phyloP scores from a whole-genome alignment of 53 echinoderm and acorn worm genomes.

The Zoroaster sp. region DNA sequence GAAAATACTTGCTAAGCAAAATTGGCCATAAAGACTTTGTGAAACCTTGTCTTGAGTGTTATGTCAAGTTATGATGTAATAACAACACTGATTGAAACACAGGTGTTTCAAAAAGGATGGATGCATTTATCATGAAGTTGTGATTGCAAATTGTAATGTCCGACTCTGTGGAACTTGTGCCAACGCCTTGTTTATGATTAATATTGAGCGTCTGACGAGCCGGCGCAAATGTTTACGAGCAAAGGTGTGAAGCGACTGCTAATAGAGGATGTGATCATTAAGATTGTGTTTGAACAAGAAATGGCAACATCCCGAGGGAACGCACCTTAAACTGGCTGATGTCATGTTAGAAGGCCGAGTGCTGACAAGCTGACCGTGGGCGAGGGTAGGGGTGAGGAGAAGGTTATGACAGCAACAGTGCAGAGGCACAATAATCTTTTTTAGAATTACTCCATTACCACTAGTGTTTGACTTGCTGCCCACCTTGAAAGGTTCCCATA shows the following conservation, averaged over 20 bases:
- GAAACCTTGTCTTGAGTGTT: no score
- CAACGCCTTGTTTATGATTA: slow-evolving; percentile 11
- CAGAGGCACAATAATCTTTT: no score
- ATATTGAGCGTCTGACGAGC: not conserved
- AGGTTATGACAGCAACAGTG: no score
- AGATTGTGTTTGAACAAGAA: slow-evolving; percentile 43
- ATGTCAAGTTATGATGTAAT: not conserved
- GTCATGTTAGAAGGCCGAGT: not conserved
- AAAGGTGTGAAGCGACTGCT: slow-evolving; percentile 29
- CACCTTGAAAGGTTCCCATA: no score
- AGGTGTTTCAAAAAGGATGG: not conserved
- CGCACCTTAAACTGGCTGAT: not conserved
- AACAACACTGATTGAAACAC: not conserved
- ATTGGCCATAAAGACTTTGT: no score
- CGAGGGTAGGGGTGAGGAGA: not conserved
- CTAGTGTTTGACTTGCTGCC: no score
- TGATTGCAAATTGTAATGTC: not conserved
- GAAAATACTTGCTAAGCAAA: no score
- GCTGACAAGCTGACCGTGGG: not conserved
- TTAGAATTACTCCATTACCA: no score
- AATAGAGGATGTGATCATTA: slow-evolving; percentile 39
- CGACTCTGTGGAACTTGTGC: not conserved
- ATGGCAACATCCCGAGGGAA: slow-evolving; percentile 21
- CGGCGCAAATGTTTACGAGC: slow-evolving; percentile 30
- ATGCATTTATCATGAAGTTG: not conserved